These are phyloP conservation scores for Chelonus formosanus DNA, from an alignment of 2,888 invertebrate genomes.

Conservation along the genomic window DNA sequence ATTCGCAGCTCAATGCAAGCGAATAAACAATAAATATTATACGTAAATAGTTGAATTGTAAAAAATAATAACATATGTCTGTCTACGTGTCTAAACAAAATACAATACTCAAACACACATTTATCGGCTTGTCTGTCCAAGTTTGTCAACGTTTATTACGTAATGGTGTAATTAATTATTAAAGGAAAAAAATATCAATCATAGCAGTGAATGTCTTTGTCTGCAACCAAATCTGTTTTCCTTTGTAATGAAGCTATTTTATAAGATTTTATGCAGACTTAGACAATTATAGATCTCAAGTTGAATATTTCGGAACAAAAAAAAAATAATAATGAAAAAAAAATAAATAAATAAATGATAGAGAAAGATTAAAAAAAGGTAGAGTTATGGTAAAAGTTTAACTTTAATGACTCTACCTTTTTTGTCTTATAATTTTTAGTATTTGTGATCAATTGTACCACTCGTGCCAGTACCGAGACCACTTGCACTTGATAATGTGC, in stretches of 20 bases:
- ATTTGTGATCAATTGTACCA: conserved; percentile 61
- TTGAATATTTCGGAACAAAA: conserved; percentile 4
- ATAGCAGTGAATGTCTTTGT: conserved; percentile 20
- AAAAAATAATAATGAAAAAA: conserved; percentile 17
- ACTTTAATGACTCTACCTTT: conserved; percentile 28
- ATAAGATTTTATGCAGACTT: conserved; percentile 21
- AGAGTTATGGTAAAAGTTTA: conserved; percentile 10
- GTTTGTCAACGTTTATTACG: conserved; percentile 3
- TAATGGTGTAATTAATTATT: conserved; percentile 1
- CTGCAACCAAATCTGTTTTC: conserved; percentile 24
- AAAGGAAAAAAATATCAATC: not conserved
- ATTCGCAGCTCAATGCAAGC: conserved; percentile 15
- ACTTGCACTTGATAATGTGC: conserved; percentile 15
- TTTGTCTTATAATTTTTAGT: conserved; percentile 40
- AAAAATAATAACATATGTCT: conserved; percentile 17
- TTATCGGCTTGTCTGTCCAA: conserved; percentile 22
- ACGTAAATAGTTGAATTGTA: conserved; percentile 19
- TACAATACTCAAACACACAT: not conserved
- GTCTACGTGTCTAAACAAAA: conserved; percentile 23
- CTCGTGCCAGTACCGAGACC: conserved; percentile 50
- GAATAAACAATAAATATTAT: conserved; percentile 33
- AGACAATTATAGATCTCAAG: conserved; percentile 24
- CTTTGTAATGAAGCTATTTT: conserved; percentile 23
- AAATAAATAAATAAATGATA: conserved; percentile 18
- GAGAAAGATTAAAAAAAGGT: not conserved